These are phyloP conservation scores for Lamellibrachia luymesi DNA, from an alignment of 1,140 invertebrate genomes.

Conservation along the genomic window DNA sequence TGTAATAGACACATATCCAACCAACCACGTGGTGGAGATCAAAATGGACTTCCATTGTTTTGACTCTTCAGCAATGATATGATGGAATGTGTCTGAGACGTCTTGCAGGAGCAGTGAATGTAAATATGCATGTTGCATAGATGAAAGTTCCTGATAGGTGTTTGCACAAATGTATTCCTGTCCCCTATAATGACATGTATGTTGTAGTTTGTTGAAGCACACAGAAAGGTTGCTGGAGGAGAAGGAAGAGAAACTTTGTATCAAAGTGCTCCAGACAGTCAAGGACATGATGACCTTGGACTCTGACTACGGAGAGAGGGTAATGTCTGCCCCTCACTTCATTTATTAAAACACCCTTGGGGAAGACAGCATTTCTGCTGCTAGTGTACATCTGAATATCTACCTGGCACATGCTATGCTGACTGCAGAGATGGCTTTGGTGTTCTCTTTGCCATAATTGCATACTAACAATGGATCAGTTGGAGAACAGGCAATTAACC, in stretches of 20 bases:
- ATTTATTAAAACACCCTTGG: too few species aligned
- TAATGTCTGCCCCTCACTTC: constrained; percentile 50
- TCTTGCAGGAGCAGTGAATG: too few species aligned
- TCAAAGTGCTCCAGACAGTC: constrained; percentile 90
- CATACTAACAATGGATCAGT: neutral
- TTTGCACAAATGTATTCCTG: too few species aligned
- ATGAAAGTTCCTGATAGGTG: too few species aligned
- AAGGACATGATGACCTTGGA: constrained; percentile 98
- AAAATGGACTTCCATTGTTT: too few species aligned
- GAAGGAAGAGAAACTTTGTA: constrained; percentile 95
- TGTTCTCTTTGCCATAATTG: constrained; percentile 11
- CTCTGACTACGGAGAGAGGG: constrained; percentile 93
- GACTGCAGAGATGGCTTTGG: neutral
- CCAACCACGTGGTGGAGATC: too few species aligned
- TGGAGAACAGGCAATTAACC: neutral
- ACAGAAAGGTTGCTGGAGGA: constrained; percentile 95
- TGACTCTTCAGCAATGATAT: too few species aligned
- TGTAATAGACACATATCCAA: too few species aligned
- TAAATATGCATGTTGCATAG: too few species aligned
- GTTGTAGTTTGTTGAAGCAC: constrained; percentile 86
- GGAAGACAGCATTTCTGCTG: neutral
- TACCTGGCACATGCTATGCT: neutral
- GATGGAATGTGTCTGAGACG: too few species aligned
- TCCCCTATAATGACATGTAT: neutral
- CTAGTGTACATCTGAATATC: neutral